Evolutionary conservation across 1,140 invertebrate genomes (phyloP), one percentile per base, ranked within the genome.

Genomic region (Ladona fulva): DNA sequence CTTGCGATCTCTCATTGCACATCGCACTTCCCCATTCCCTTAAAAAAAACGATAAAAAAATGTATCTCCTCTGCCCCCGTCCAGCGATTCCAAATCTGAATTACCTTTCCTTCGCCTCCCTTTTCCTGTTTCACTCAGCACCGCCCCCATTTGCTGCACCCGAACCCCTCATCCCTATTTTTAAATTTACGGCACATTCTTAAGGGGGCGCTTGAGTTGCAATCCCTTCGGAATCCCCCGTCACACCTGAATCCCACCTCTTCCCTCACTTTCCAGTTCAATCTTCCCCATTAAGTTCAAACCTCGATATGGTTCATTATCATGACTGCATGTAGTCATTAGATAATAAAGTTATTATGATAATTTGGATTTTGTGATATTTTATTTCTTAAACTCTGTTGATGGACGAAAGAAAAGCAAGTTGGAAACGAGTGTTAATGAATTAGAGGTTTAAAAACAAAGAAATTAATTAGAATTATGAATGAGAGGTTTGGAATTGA

Each of bases 261-360:
- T 11, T 11, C 44, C 19, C 44, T 19, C 44, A 52, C 44, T 19
- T 52, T 52, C 44, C 44, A 52, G 10, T 52, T 52, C 44, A 52
- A 52, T 6, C 52, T 66, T 66, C 52, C 52, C 52, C 52, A 66
- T 66, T 66, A 66, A 66, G 52, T 66, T 66, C 52, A 66, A 66
- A 66, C 52, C 52, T 66, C 52, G 52, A 66, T 66, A 52, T 66
- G 52, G 52, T 6, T 66, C 52, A 66, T 66, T 66, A 66, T 66
- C 52, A 66, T 66, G 52, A 66, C 52, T 66, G 52, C 52, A 66
- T 66, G 52, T 66, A 66, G 52, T 66, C 52, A 66, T 66, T 66
- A 66, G 52, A 66, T 66, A 66, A 66, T 66, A 66, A 66, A 66
- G 52, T 66, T 66, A 66, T 12, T 66, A 66, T 66, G 52, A 66